Conservation (phyloP, 2,888 invertebrate genomes). For the Thymelicus sylvestris region DNA sequence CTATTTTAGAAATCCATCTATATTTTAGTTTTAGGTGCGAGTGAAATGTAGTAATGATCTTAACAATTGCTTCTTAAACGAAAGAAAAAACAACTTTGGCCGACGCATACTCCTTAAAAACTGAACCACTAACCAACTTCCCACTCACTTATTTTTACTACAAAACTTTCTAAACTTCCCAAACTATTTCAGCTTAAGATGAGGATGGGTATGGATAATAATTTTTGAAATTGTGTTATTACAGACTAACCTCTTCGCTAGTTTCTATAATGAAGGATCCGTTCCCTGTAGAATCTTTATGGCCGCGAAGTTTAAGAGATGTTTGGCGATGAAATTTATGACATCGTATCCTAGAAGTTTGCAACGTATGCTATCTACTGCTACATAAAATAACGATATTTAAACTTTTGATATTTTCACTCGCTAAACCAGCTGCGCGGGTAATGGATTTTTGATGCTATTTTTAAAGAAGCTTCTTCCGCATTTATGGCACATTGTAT, state of each 20-base stretch:
- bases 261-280: slow-evolving; percentile 60
- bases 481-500: not conserved
- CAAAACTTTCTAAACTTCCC: not conserved
- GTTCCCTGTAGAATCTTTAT: slow-evolving; percentile 49
- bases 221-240: slow-evolving; percentile 62
- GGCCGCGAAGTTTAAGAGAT: slow-evolving; percentile 30
- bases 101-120: not conserved
- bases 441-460: slow-evolving; percentile 28
- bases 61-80: not conserved
- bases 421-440: slow-evolving; percentile 20
- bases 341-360: slow-evolving; percentile 28
- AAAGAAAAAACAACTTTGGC: not conserved
- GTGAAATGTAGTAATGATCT: no score
- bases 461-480: slow-evolving; percentile 16
- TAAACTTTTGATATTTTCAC: slow-evolving; percentile 35
- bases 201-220: slow-evolving; percentile 48
- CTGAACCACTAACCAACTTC: slow-evolving; percentile 3
- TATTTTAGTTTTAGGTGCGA: no score
- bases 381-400: slow-evolving; percentile 26
- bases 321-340: slow-evolving; percentile 36
- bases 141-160: not conserved
- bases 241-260: slow-evolving; percentile 50
- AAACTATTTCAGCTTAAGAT: slow-evolving; percentile 22
- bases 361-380: slow-evolving; percentile 33
- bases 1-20: no score